Conservation (phyloP, 2,888 invertebrate genomes). For the Ferrisia virgata region DNA sequence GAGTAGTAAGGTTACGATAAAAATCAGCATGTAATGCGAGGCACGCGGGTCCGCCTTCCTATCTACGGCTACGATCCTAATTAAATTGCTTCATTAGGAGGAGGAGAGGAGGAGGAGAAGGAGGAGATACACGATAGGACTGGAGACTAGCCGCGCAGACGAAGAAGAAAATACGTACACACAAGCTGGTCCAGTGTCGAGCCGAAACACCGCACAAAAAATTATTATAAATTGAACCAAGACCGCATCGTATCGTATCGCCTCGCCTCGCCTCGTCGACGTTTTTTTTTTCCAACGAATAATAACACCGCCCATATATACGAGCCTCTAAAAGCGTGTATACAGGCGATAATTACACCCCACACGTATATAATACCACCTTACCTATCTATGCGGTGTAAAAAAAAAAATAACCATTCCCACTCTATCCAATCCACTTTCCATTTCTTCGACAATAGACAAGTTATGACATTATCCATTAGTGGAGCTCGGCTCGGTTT, state of each 20-base stretch:
- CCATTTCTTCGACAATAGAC: conserved; percentile 7
- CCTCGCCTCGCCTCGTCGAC: not conserved
- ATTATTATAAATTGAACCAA: not conserved
- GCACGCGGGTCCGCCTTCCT: not conserved
- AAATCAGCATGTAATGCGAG: not conserved
- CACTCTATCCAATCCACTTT: not conserved
- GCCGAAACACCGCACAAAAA: not conserved
- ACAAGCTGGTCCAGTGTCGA: not conserved
- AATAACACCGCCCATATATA: not conserved
- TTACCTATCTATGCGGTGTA: not conserved
- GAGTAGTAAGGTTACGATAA: too few relatives aligned
- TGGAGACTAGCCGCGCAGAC: not conserved
- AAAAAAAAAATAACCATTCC: not conserved
- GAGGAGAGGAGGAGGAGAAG: too few relatives aligned
- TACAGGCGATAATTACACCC: conserved; percentile 6
- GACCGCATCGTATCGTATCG: too few relatives aligned
- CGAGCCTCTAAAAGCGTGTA: too few relatives aligned
- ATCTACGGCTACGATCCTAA: not conserved
- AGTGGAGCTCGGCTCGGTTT: not conserved
- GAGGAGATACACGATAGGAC: not conserved
- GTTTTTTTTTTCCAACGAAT: not conserved
- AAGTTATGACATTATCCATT: conserved; percentile 9
- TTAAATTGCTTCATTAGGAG: not conserved
- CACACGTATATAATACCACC: not conserved
- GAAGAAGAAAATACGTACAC: not conserved